Base-by-base conservation (phyloP, 2,888 invertebrate genomes). In the Heliconius aoede region DNA sequence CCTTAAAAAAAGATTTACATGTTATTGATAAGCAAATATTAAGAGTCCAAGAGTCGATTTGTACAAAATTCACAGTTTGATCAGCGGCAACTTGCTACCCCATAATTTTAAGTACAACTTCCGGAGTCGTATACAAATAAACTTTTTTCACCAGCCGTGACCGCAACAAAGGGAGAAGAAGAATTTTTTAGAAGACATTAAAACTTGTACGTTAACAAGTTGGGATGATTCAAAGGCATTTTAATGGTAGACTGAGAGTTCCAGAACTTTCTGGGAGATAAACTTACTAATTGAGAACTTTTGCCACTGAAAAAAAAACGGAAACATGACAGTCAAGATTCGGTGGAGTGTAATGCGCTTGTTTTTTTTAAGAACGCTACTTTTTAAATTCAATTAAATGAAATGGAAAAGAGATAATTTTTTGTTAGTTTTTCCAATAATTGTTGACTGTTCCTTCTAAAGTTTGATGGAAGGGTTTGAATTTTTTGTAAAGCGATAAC, bases 191-290 rank as follows among this genome's bases (percentile, higher is more conserved):
- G 83, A 88, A 87, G 87, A 90, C 91, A 91, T 91, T 91, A 91
- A 91, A 91, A 91, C 87, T 91, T 91, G 86, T 85, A 85, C 85
- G 86, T 84, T 84, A 83, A 83, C 85, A 85, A 87, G 86, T 86
- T 85, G 83, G 80, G 81, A 80, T 82, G 82, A 83, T 84, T 83
- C 81, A 80, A 81, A 85, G 83, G 85, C 83, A 86, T 84, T 88
- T 86, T 87, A 89, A 88, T 86, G 84, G 87, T 84, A 84, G 79
- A 78, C 65, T 78, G 82, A 83, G 80, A 86, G 87, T 84, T 87
- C 85, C 68, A 76, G 81, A 73, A 86, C 86, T 84, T 86, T 86
- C 86, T 85, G 81, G 84, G 84, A 85, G 83, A 85, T 84, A 84
- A 88, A 87, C 86, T 85, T 84, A 80, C 85, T 89, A 88, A 89